These are phyloP conservation scores for Myrmecophaga tridactyla DNA, from an alignment of 2,113 vertebrate genomes.

Conservation along the genomic window DNA sequence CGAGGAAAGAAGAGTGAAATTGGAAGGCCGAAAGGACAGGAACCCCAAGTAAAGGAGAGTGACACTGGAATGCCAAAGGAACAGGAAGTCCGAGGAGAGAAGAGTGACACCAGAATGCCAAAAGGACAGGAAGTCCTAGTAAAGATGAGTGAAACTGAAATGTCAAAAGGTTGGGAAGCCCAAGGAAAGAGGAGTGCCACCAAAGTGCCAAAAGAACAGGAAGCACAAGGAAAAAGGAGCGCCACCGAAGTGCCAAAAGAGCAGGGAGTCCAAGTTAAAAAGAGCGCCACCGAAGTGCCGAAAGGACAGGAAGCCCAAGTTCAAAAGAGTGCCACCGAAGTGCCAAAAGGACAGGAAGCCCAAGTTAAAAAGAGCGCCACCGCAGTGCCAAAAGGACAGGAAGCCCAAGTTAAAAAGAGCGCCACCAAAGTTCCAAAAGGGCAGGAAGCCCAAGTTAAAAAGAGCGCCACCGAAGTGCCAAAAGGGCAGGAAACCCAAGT, in stretches of 20 bases:
- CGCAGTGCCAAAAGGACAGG: rapidly evolving
- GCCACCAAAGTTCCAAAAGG: neutral
- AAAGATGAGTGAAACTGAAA: neutral
- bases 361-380: neutral
- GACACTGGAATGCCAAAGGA: neutral
- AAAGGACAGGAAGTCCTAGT: neutral
- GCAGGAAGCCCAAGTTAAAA: neutral
- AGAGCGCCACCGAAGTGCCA: no score
- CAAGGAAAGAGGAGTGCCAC: neutral
- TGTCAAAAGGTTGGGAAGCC: neutral
- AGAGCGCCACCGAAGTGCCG: rapidly evolving
- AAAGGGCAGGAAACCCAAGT: neutral
- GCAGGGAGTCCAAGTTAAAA: neutral
- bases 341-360: rapidly evolving
- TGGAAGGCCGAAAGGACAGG: neutral
- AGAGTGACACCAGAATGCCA: rapidly evolving
- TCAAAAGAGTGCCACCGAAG: rapidly evolving
- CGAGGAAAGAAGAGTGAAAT: rapidly evolving
- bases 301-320: neutral
- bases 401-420: neutral
- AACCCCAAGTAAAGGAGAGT: neutral
- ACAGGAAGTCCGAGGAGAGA: neutral
- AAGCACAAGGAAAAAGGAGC: neutral
- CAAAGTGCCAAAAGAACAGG: neutral
- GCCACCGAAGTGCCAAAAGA: rapidly evolving